Evolutionary conservation across 2,113 vertebrate species (phyloP).

Genomic region (Cyanoramphus novaezelandiae): DNA sequence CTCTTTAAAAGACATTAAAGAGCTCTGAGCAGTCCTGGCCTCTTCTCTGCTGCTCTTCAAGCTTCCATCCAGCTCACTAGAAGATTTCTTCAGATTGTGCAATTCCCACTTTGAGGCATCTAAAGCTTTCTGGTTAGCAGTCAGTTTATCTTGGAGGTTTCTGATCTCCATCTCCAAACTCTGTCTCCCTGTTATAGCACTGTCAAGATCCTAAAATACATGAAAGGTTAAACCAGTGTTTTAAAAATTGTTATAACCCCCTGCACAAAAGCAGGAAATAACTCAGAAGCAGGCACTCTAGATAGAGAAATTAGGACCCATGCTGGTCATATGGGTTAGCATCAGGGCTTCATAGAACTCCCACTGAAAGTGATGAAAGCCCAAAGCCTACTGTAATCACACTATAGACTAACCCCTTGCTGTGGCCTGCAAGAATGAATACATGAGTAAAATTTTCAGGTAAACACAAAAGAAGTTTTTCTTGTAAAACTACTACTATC

Average conservation of each 20-base stretch:
- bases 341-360: not conserved
- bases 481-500: not conserved
- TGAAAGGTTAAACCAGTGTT: not conserved
- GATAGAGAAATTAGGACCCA: not conserved
- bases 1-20: constrained; percentile 73
- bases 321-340: not conserved
- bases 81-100: constrained; percentile 71
- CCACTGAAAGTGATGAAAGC: not conserved
- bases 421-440: not conserved
- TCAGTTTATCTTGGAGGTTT: constrained; percentile 75
- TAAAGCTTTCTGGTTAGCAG: constrained; percentile 74
- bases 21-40: constrained; percentile 46
- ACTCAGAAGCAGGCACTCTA: not conserved
- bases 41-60: constrained; percentile 72
- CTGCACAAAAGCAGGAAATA: not conserved
- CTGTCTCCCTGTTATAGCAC: constrained; percentile 57
- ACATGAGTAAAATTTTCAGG: not conserved
- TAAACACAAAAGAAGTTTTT: not conserved
- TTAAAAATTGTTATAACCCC: not conserved
- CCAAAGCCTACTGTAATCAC: not conserved
- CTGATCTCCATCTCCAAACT: constrained; percentile 77
- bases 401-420: not conserved
- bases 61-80: constrained; percentile 72
- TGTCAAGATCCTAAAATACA: constrained; percentile 79
- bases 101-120: constrained; percentile 75